Percentiles rank a stretch among this genome's conserved stretches.
Evolutionary conservation across 2,888 invertebrate genomes (phyloP).

Genomic region (Plebejus anna): DNA sequence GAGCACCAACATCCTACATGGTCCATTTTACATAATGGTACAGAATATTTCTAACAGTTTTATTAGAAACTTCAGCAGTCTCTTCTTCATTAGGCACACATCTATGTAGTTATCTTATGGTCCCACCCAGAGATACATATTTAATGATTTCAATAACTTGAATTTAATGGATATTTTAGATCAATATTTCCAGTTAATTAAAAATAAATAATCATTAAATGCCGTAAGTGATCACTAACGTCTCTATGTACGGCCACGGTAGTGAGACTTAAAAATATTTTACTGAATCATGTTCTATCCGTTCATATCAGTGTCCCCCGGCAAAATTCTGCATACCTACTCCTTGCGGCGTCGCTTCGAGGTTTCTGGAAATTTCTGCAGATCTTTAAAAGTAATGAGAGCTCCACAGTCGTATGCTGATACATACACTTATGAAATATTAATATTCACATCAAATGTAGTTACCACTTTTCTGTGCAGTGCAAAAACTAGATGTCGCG

Average conservation of each 20-base stretch:
- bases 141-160: too few species aligned
- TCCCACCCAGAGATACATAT: too few species aligned
- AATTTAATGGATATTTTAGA: too few species aligned
- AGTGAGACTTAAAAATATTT: background rate
- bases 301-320: constrained; percentile 1
- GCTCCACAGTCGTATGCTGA: constrained; percentile 2
- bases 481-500: background rate
- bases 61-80: background rate
- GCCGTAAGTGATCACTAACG: too few species aligned
- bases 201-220: too few species aligned
- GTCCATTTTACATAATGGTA: too few species aligned
- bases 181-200: too few species aligned
- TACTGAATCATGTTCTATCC: constrained; percentile 10
- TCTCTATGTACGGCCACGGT: too few species aligned
- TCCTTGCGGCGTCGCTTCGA: background rate
- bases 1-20: background rate
- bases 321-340: background rate
- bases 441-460: background rate
- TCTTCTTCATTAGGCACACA: too few species aligned
- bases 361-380: background rate
- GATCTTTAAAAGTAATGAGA: constrained; percentile 1
- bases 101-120: too few species aligned
- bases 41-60: background rate
- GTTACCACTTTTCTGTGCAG: background rate
- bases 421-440: background rate